These are phyloP conservation scores for Crotalus viridis DNA, from an alignment of 2,113 vertebrate genomes.

Conservation along the genomic window DNA sequence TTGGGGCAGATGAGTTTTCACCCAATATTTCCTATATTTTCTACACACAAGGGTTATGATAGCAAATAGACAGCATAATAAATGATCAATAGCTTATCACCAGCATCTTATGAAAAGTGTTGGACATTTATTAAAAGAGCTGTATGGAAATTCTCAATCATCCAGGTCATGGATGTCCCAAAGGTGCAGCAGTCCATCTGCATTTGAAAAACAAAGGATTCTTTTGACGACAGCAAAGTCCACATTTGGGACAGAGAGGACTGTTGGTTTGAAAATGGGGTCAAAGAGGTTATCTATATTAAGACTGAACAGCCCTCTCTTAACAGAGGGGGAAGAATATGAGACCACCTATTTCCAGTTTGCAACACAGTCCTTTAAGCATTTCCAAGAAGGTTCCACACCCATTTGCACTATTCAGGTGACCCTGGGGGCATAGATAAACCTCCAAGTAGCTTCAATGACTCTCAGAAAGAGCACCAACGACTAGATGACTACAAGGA, in stretches of 20 bases:
- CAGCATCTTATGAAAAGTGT: not conserved
- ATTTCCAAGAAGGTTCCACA: too few species aligned
- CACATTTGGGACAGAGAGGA: not conserved
- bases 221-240: not conserved
- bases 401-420: too few species aligned
- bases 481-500: too few species aligned
- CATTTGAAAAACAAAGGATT: not conserved
- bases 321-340: too few species aligned
- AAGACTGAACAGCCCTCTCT: too few species aligned
- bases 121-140: not conserved
- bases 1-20: not conserved
- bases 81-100: not conserved
- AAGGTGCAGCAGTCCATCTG: not conserved
- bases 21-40: not conserved
- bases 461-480: too few species aligned
- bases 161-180: not conserved
- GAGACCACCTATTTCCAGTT: too few species aligned
- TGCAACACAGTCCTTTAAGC: too few species aligned
- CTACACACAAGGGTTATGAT: not conserved
- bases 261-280: not conserved
- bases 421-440: too few species aligned
- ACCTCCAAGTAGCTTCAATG: too few species aligned
- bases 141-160: not conserved
- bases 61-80: not conserved
- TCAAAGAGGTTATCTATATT: not conserved